Base-by-base conservation (phyloP, 2,888 invertebrate species). In the Agrochola macilenta region DNA sequence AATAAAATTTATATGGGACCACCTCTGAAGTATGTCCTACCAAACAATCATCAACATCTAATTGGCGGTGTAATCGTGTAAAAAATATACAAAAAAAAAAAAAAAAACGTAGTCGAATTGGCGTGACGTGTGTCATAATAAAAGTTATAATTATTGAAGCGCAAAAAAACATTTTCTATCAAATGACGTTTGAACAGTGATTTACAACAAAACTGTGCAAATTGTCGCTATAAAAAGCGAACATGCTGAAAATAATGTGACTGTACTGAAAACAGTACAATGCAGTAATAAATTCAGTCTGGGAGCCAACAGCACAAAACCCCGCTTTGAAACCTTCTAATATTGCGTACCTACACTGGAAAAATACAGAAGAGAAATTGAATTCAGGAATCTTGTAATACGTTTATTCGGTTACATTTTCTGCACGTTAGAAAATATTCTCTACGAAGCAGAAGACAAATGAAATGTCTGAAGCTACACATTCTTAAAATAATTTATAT, bases 251-350 rank as follows among this genome's bases (percentile, higher is more conserved):
- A 83, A 79, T 68, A 79, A 60, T 76, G 69, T 61, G 54, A 78
- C 54, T 57, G 58, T 43, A 76, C 65, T 12, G 70, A 77, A 84
- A 82, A 75, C 76, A 77, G 35, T 49, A 46, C 68, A 78, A 80
- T 63, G 69, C 66, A 69, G 65, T 64, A 74, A 83, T 83, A 85
- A 85, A 78, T 85, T 63, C 65, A 68, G 74, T 74, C 73, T 76
- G 65, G n/a, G 39, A 26, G 76, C 68, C 43, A 78, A 73, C 64
- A 43, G 76, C 14, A 49, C 70, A 70, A 54, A 54, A 74, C 39
- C 52, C 35, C 9, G 49, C 54, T 71, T 74, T 68, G 58, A 63
- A 68, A 8, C 65, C 60, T 65, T 52, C 12, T 72, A 69, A 75
- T 76, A 78, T 68, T 81, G 73, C 79, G 69, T 80, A 65, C n/a